Evolutionary conservation across 2,113 vertebrate species (phyloP), one percentile per base, ranked within the genome.

Genomic region (Corythaeola cristata): DNA sequence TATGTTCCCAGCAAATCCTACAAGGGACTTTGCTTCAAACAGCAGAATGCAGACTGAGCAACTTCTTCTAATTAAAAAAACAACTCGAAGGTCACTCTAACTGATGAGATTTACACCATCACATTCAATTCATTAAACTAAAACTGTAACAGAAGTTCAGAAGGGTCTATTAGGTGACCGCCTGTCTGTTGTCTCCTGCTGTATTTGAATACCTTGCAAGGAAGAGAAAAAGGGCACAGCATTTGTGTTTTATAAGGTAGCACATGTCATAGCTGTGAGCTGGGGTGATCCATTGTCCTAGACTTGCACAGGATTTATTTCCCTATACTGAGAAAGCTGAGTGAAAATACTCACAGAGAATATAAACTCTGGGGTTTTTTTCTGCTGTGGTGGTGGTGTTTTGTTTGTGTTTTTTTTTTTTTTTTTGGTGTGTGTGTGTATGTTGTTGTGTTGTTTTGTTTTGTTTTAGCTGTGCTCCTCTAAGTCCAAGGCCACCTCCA

Each of bases 401-500:
- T n/a, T n/a, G n/a, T n/a, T n/a, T n/a, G n/a, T 27, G 4, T 2
- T 30, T 39, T 66, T 78, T 80, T 17, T 56, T 7, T 1, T 0
- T 27, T 83, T 4, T 17, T 63, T 49, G 41, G 27, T 3, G 1
- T 30, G 26, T 28, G 5, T 1, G 15, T 58, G 5, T 1, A 0
- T 56, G 52, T 45, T 72, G 10, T 56, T 79, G 6, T 72, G 23
- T 35, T 93, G 19, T 83, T 52, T 88, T 90, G 58, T 80, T 97
- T 96, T 94, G 66, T 55, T 88, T 94, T 85, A 89, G 84, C 77
- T 82, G 49, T 95, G 59, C 47, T 94, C 50, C 67, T 77, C 27
- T 87, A 91, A 91, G 90, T 93, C 90, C 96, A 97, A 96, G 95
- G 96, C 95, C 95, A 93, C 74, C n/a, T 91, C 62, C 92, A 96